These are phyloP conservation scores for Prinia subflava DNA, from an alignment of 2,113 vertebrate species.

Conservation along the genomic window DNA sequence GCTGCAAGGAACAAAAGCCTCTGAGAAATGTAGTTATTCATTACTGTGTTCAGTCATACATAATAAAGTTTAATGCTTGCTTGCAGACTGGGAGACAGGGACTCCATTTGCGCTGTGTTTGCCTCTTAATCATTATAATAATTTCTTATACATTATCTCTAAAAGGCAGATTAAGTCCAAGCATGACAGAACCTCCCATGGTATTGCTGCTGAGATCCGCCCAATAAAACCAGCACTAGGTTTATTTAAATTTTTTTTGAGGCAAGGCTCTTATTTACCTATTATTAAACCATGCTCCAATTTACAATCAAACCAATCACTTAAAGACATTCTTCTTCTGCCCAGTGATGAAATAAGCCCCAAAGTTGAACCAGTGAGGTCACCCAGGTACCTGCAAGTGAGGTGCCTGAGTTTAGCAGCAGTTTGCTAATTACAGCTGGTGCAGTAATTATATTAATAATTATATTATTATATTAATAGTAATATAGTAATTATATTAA, in stretches of 20 bases:
- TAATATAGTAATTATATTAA: too few relatives aligned
- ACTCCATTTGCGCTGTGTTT: not conserved
- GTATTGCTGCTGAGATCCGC: not conserved
- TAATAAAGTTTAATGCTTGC: conserved; percentile 15
- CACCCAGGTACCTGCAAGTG: not conserved
- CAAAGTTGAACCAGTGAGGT: not conserved
- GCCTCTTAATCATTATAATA: conserved; percentile 22
- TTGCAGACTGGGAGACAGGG: not conserved
- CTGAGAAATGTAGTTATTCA: not conserved
- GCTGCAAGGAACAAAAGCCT: not conserved
- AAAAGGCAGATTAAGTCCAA: conserved; percentile 1
- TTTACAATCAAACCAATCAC: not conserved
- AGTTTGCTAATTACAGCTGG: not conserved
- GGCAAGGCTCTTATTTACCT: not conserved
- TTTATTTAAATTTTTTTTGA: not conserved
- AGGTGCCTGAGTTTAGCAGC: not conserved
- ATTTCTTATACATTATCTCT: not conserved
- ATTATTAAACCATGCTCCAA: not conserved
- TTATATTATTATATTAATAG: too few relatives aligned
- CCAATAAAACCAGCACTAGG: not conserved
- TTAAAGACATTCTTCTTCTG: not conserved
- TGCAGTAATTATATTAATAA: too few relatives aligned
- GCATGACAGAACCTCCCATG: not conserved
- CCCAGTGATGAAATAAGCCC: not conserved
- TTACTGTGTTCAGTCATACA: not conserved